These are phyloP conservation scores for Drosophila asahinai DNA, from an alignment of 1,140 invertebrate genomes.

Conservation along the genomic window DNA sequence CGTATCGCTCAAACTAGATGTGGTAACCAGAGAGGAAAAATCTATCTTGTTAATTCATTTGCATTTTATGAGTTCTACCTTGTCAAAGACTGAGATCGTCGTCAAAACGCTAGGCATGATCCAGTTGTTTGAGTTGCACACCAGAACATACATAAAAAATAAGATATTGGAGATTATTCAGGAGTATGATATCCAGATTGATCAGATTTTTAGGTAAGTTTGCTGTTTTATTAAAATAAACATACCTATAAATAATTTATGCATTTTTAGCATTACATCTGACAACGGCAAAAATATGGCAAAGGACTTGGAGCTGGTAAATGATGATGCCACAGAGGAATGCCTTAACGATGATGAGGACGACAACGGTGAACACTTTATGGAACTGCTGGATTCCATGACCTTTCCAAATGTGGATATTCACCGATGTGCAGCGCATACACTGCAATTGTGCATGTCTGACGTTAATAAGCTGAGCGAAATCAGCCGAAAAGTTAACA, in stretches of 20 bases:
- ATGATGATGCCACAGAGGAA: conserved; percentile 20
- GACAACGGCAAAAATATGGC: conserved; percentile 37
- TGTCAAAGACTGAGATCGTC: conserved; percentile 12
- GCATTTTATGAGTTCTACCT: conserved; percentile 17
- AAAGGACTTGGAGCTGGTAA: conserved; percentile 26
- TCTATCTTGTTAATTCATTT: neutral
- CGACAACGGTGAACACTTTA: conserved; percentile 14
- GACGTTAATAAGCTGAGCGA: conserved; percentile 20
- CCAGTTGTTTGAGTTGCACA: conserved; percentile 8
- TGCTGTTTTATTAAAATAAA: neutral
- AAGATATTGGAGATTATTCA: conserved; percentile 22
- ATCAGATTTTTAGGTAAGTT: conserved; percentile 35
- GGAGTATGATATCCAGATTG: conserved; percentile 18
- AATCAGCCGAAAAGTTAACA: conserved; percentile 13
- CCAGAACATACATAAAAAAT: conserved; percentile 5
- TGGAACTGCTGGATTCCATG: conserved; percentile 17
- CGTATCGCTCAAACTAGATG: no score
- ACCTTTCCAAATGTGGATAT: conserved; percentile 20
- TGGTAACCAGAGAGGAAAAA: neutral
- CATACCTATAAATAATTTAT: neutral
- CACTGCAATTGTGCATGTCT: conserved; percentile 23
- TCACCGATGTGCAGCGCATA: conserved; percentile 26
- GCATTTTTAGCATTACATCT: conserved; percentile 7
- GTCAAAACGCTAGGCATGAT: conserved; percentile 26
- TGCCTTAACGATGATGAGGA: conserved; percentile 19